Percentiles rank a stretch among this genome's conserved stretches.
Conservation (phyloP, 1,140 invertebrate genomes). For the Drosophila varians region DNA sequence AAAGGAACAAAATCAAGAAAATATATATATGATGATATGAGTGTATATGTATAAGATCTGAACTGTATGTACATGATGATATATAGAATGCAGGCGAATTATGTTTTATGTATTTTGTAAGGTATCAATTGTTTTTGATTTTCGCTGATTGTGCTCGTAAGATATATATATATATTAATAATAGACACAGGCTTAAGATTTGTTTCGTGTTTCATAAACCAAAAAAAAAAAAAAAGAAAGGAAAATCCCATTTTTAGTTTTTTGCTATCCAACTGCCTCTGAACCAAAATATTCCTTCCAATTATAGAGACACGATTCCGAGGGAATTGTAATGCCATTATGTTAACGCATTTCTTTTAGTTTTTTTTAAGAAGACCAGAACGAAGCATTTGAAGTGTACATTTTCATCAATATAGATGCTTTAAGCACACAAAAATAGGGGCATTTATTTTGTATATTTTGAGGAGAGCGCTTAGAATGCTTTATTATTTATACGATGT, state of each 20-base stretch:
- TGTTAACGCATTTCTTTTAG: constrained; percentile 52
- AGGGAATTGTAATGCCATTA: constrained; percentile 34
- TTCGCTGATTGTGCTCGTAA: constrained; percentile 45
- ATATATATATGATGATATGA: constrained; percentile 37
- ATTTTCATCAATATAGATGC: constrained; percentile 73
- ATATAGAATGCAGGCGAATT: constrained; percentile 52
- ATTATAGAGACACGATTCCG: constrained; percentile 19
- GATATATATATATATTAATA: constrained; percentile 32
- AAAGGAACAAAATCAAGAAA: constrained; percentile 26
- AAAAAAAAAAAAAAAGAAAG: constrained; percentile 20
- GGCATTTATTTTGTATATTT: constrained; percentile 58
- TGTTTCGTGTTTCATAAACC: constrained; percentile 63
- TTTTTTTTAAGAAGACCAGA: constrained; percentile 64
- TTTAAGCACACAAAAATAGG: constrained; percentile 64
- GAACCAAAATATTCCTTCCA: constrained; percentile 38
- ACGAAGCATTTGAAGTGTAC: constrained; percentile 73
- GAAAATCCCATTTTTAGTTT: background rate
- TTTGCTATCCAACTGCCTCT: constrained; percentile 36
- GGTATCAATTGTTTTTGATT: constrained; percentile 62
- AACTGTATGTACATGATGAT: constrained; percentile 68
- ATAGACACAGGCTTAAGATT: constrained; percentile 47
- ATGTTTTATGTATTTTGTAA: constrained; percentile 77
- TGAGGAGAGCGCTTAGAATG: constrained; percentile 45
- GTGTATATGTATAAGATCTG: constrained; percentile 57
- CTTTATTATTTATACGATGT: constrained; percentile 65